A percentile compares a stretch with the other conserved stretches of the same genome.
These are phyloP conservation scores for Montifringilla adamsi DNA, from an alignment of 2,113 vertebrate species.

Conservation along the genomic window DNA sequence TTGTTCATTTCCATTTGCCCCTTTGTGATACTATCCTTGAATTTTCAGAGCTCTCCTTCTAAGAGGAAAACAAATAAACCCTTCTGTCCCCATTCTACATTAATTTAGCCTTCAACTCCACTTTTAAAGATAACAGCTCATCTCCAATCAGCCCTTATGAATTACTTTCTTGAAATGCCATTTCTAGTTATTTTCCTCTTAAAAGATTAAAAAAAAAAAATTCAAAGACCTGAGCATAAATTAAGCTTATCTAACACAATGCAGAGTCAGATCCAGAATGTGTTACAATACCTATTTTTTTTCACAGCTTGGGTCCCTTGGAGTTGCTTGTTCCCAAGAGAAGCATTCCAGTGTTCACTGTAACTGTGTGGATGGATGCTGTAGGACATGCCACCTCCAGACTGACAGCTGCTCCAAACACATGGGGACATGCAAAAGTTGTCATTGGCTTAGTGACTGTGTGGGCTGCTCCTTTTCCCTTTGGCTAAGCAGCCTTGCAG, in stretches of 20 bases:
- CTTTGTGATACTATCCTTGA: not conserved
- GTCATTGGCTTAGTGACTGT: not conserved
- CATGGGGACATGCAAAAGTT: not conserved
- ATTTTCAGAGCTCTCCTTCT: not conserved
- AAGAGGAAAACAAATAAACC: not conserved
- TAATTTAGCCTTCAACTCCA: not conserved
- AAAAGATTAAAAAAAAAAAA: not conserved
- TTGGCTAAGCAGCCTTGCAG: not conserved
- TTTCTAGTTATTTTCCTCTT: not conserved
- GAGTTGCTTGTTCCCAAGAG: not conserved
- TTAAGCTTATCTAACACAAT: not conserved
- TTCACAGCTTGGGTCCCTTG: not conserved
- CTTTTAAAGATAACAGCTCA: not conserved
- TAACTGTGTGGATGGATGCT: not conserved
- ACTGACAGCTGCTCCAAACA: not conserved
- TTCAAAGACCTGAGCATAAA: not conserved
- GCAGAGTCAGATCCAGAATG: not conserved
- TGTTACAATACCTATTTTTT: not conserved
- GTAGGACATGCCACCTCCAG: not conserved
- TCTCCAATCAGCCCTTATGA: not conserved
- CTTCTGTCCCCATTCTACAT: not conserved
- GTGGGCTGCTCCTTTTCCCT: not conserved
- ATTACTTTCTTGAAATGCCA: not conserved
- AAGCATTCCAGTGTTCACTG: not conserved
- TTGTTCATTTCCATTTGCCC: not conserved